Base-by-base conservation (phyloP, 2,888 invertebrate species). In the Cerceris rybyensis region DNA sequence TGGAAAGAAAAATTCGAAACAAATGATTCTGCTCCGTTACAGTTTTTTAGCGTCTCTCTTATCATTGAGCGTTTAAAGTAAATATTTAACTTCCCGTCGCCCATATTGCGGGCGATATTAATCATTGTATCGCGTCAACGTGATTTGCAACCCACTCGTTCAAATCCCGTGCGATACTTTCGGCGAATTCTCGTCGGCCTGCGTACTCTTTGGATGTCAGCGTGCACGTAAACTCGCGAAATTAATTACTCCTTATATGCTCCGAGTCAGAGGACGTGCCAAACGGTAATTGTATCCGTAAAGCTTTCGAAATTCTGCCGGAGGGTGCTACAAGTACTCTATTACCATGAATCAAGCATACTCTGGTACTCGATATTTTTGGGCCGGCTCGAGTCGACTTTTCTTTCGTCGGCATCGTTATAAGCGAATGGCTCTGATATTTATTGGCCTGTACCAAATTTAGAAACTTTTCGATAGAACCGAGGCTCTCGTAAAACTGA, bases 81-180 rank as follows among this genome's bases (percentile, higher is more conserved):
- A 79, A 79, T 76, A 79, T 79, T 79, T 76, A 65, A 63, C 64
- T 57, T 17, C 17, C 68, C 16, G 54, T 60, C 14, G 16, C 14
- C 14, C 14, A 60, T 42, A 17, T 39, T 28, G 52, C 46, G 46
- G 39, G 9, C 42, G 50, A 42, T 16, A 46, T n/a, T 41, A 55
- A 54, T 46, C 42, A 4, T 7, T 28, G 8, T 43, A 52, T 61
- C 8, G 7, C 7, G 58, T 41, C 58, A 17, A 43, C 52, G 46
- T 46, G 50, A 55, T 58, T 55, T 50, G 59, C 54, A 41, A 43
- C 49, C 17, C 7, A 6, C 11, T 13, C 28, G 13, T 28, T 17
- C 17, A 28, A 57, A 6, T 39, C 2, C 8, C 28, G 39, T 17
- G n/a, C 39, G 13, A 57, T 28, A 28, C 39, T 16, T 57, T 57